Evolutionary conservation across 2,888 invertebrate species (phyloP), one percentile per base, ranked within the genome.

Genomic region (Ctena decussata): DNA sequence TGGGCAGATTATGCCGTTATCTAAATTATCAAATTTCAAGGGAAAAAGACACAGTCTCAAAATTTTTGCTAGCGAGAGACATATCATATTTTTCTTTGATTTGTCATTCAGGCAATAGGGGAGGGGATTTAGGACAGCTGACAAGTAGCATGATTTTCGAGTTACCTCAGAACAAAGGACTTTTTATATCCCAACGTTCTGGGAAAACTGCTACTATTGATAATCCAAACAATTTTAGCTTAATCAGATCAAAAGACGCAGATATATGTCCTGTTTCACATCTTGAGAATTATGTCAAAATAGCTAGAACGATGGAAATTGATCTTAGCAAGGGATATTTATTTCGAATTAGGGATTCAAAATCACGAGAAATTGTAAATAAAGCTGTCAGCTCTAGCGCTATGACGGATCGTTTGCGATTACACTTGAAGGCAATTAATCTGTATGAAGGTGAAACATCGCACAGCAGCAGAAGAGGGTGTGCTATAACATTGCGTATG

Each of bases 61-160:
- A 21, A 5, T 72, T 41, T 27, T 12, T 72, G 21, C 27, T 41
- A 0, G 21, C 24, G 39, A 39, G 72, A 24, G 72, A 72, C 32
- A 72, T 32, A 24, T 1, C 75, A 30, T 75, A 57, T 57, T 75
- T 75, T 49, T 46, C 74, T 32, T 32, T 75, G 11, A 32, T 53
- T 32, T 53, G 57, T 75, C 75, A 75, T 27, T 53, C 75, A 37
- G 75, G 75, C 2, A 57, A 75, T 44, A 53, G 75, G 35, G 75
- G 46, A 37, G 35, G 57, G 6, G 75, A 75, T 21, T 15, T 75
- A 15, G 35, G 75, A 11, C 3, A 18, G 15, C 18, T 75, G 0
- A 21, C 57, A 0, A 32, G 49, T 24, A 27, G 57, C 57, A 44
- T 32, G 24, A 21, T 75, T 15, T 53, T 53, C 32, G 15, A n/a